Evolutionary conservation across 30 jellyfish, hydroid and myxozoan genomes (phyloP), one percentile per base, ranked within the genome.

Genomic region (Rhopilema esculentum): DNA sequence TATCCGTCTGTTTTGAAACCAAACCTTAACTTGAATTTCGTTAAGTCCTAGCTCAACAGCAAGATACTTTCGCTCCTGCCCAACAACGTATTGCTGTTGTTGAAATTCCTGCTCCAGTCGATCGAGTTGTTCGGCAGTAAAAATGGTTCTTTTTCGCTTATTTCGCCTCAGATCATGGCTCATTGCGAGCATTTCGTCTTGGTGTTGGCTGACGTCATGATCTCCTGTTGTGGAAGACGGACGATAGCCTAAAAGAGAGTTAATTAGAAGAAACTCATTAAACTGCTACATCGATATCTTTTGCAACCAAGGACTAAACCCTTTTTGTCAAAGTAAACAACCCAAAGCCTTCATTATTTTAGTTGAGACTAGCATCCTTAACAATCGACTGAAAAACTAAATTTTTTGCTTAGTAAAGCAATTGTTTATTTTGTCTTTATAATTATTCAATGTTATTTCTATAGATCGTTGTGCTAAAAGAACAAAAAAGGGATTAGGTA

Each of bases 1-100:
- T n/a, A 96, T 96, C 74, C 99, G 75, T 31, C 99, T 73, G 88
- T 96, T 96, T 53, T 96, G 99, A 88, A 96, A 96, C 97, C 97
- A 91, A 20, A 96, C 99, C 70, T 96, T 96, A 8, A 96, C 99
- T 83, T 96, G 99, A 49, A 96, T 93, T 72, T 96, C 99, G 53
- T 96, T 91, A 52, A 96, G 92, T 21, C 99, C 99, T 26, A 96
- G 93, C 52, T 91, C 97, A 32, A 85, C 80, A 0, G 99, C 99
- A 65, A 96, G 93, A 72, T 87, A 96, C 48, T 93, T 87, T 77
- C 99, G 80, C 82, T 96, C 99, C 70, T 96, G 99, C 21, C 99
- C 99, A 30, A 96, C 99, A 33, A 96, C 91, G 66, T 96, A 96
- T 67, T 96, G 99, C 64, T 96, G 99, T 53, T 96, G 99, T 53